Evolutionary conservation across 1,140 invertebrate genomes (phyloP).

Genomic region (Babylonia areolata): DNA sequence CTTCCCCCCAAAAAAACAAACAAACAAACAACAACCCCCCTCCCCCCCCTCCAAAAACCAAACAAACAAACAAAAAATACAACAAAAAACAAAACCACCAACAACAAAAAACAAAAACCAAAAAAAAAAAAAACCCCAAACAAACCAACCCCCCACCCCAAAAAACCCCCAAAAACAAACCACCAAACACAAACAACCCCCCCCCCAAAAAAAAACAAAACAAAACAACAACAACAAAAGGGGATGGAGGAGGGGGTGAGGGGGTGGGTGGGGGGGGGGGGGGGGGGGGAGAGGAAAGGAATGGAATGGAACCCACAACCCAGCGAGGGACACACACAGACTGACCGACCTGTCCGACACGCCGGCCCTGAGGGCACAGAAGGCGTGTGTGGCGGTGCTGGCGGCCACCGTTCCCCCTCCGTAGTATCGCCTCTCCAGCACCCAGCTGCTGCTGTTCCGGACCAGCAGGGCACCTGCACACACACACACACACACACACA

Average conservation of each 20-base stretch:
- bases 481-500: neutral
- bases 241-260: neutral
- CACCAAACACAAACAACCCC: neutral
- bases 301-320: neutral
- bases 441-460: slow-evolving; percentile 81
- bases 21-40: too few relatives aligned
- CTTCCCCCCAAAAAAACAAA: too few relatives aligned
- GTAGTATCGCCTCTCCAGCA: slow-evolving; percentile 86
- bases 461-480: slow-evolving; percentile 91
- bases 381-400: slow-evolving; percentile 82
- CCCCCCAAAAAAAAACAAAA: neutral
- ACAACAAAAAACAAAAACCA: too few relatives aligned
- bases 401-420: slow-evolving; percentile 94
- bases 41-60: too few relatives aligned
- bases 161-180: too few relatives aligned
- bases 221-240: neutral
- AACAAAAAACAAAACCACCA: too few relatives aligned
- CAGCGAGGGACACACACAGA: neutral
- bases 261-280: neutral
- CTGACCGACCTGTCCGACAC: slow-evolving; percentile 60
- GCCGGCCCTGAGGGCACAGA: slow-evolving; percentile 77
- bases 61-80: too few relatives aligned
- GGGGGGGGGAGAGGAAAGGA: neutral
- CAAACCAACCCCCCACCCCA: too few relatives aligned
- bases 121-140: too few relatives aligned